Evolutionary conservation across 2,888 invertebrate genomes (phyloP).

Genomic region (Cerceris rybyensis): DNA sequence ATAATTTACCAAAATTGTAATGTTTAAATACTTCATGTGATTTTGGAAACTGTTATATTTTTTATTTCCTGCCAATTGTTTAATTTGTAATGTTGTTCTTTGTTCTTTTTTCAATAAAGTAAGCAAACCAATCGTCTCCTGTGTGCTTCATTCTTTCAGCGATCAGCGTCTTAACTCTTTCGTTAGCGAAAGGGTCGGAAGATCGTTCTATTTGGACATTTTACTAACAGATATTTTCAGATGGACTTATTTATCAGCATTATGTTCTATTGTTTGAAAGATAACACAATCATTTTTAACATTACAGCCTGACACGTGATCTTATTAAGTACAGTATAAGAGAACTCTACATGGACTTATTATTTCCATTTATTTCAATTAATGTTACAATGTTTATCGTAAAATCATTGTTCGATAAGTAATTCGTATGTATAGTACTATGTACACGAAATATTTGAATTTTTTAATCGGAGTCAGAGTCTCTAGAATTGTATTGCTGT

Average conservation of each 20-base stretch:
- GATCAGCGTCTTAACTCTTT: too few species aligned
- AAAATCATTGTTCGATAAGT: constrained; percentile 29
- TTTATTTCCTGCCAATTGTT: constrained; percentile 81
- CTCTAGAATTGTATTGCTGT: constrained; percentile 82
- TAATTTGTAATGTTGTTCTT: constrained; percentile 81
- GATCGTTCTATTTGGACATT: too few species aligned
- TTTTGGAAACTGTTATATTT: constrained; percentile 82
- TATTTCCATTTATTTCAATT: too few species aligned
- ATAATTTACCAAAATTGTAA: constrained; percentile 77
- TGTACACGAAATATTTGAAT: constrained; percentile 20
- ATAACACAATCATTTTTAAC: too few species aligned
- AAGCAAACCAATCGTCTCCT: constrained; percentile 65
- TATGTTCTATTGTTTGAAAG: too few species aligned
- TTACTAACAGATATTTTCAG: neutral
- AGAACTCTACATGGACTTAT: too few species aligned
- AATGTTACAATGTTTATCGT: too few species aligned
- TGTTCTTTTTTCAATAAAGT: constrained; percentile 82
- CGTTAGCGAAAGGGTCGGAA: too few species aligned
- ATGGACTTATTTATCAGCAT: too few species aligned
- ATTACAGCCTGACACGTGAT: too few species aligned
- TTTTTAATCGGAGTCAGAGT: constrained; percentile 64
- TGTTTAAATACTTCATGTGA: constrained; percentile 81
- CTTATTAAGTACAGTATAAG: too few species aligned
- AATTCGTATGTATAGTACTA: constrained; percentile 8
- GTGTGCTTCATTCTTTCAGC: neutral